Percentiles rank a stretch among this genome's conserved stretches.
Conservation (phyloP, 2,888 invertebrate species). For the Acheta domesticus region DNA sequence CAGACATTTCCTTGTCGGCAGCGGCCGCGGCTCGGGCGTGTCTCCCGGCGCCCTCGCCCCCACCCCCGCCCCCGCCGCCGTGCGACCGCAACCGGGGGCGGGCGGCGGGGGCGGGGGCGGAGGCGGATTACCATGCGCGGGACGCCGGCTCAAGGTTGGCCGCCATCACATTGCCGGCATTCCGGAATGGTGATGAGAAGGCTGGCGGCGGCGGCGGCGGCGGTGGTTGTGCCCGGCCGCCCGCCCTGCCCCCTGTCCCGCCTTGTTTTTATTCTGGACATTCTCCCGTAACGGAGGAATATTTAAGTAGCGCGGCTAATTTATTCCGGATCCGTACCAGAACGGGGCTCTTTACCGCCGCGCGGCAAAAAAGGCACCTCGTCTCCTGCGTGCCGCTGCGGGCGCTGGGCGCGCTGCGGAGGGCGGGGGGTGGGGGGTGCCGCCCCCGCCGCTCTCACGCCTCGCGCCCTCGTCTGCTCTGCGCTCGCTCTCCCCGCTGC, state of each 20-base stretch:
- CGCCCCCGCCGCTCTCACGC: too few relatives aligned
- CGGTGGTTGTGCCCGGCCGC: not conserved
- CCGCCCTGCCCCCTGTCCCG: not conserved
- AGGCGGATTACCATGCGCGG: not conserved
- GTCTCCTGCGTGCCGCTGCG: too few relatives aligned
- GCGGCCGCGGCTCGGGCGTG: not conserved
- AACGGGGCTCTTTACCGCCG: not conserved
- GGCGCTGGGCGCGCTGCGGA: too few relatives aligned
- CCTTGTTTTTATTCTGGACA: slow-evolving; percentile 18
- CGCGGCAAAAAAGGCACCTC: not conserved
- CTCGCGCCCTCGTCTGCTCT: too few relatives aligned
- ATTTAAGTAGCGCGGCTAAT: slow-evolving; percentile 1
- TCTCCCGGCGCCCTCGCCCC: not conserved
- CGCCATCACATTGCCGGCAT: slow-evolving; percentile 18
- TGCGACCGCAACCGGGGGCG: not conserved
- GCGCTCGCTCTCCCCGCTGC: too few relatives aligned
- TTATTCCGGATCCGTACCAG: slow-evolving; percentile 18
- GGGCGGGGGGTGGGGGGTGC: too few relatives aligned
- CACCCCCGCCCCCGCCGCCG: not conserved
- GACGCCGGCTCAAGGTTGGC: slow-evolving; percentile 9
- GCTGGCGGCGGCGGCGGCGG: not conserved
- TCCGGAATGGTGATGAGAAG: slow-evolving; percentile 18
- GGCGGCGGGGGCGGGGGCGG: not conserved
- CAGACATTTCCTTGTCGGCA: not conserved
- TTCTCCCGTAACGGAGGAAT: not conserved